These are phyloP conservation scores for Drosophila monieri DNA, from an alignment of 2,888 invertebrate species.

Conservation along the genomic window DNA sequence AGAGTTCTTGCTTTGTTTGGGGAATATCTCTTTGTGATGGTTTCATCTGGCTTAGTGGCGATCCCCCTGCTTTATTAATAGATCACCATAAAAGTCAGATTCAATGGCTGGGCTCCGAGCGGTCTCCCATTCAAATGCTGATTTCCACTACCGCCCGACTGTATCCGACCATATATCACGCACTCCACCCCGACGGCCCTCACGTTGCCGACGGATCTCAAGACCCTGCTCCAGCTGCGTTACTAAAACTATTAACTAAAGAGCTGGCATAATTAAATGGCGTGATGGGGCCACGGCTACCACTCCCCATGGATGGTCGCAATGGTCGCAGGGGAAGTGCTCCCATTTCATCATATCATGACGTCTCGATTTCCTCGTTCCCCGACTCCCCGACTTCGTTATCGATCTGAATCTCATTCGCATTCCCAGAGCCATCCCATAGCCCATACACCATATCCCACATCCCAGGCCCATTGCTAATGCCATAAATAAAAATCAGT, in stretches of 20 bases:
- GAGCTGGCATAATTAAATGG: constrained; percentile 77
- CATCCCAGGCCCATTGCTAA: constrained; percentile 35
- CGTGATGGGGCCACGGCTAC: constrained; percentile 65
- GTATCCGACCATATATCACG: constrained; percentile 55
- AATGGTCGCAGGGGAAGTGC: constrained; percentile 49
- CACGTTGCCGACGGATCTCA: constrained; percentile 30
- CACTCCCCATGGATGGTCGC: constrained; percentile 20
- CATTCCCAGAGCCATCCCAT: constrained; percentile 32
- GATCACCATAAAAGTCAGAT: constrained; percentile 74
- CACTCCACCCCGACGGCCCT: constrained; percentile 26
- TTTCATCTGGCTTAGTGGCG: constrained; percentile 21
- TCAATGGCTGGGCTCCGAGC: constrained; percentile 49
- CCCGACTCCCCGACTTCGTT: constrained; percentile 20
- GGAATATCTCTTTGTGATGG: constrained; percentile 22
- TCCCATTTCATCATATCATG: constrained; percentile 71
- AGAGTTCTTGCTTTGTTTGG: constrained; percentile 7
- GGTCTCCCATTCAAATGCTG: constrained; percentile 62
- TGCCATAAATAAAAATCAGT: constrained; percentile 77
- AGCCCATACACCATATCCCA: constrained; percentile 8
- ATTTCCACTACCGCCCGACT: constrained; percentile 54
- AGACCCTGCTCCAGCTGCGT: constrained; percentile 67
- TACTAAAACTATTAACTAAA: constrained; percentile 77
- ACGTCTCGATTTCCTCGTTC: constrained; percentile 73
- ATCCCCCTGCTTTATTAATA: constrained; percentile 59
- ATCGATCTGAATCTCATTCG: constrained; percentile 5